phyloP scores from a whole-genome alignment of 2,113 vertebrate genomes.

The Dryoscopus gambensis region DNA sequence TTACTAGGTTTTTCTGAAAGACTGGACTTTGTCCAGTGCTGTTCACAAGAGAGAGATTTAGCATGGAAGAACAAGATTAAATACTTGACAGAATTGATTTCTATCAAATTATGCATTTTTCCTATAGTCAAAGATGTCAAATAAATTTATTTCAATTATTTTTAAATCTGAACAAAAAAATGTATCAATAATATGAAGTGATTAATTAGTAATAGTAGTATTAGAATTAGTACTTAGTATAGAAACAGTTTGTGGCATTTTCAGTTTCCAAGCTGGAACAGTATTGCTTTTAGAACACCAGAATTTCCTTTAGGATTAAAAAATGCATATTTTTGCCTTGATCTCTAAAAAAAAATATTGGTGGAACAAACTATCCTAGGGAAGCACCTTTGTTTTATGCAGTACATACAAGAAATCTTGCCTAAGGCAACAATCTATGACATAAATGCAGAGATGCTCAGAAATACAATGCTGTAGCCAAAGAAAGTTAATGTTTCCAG shows the following conservation, averaged over 20 bases:
- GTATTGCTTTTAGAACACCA: not conserved
- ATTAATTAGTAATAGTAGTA: not conserved
- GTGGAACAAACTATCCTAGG: not conserved
- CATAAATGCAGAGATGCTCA: not conserved
- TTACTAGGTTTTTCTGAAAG: not conserved
- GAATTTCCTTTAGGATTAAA: not conserved
- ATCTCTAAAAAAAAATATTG: not conserved
- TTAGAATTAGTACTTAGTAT: not conserved
- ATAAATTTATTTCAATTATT: not conserved
- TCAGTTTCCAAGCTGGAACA: not conserved
- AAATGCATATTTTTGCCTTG: not conserved
- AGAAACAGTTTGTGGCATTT: not conserved
- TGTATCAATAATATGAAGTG: not conserved
- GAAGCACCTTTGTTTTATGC: not conserved
- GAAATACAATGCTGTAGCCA: not conserved
- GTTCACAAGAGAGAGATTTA: not conserved
- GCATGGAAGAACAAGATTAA: not conserved
- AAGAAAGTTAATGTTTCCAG: not conserved
- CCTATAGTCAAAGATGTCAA: not conserved
- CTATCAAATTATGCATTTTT: not conserved
- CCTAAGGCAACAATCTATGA: not conserved
- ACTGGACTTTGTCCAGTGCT: not conserved
- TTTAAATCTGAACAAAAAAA: not conserved
- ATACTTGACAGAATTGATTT: not conserved
- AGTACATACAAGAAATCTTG: not conserved